Conservation (phyloP, 2,888 invertebrate species). For the Synergus laeviventris region DNA sequence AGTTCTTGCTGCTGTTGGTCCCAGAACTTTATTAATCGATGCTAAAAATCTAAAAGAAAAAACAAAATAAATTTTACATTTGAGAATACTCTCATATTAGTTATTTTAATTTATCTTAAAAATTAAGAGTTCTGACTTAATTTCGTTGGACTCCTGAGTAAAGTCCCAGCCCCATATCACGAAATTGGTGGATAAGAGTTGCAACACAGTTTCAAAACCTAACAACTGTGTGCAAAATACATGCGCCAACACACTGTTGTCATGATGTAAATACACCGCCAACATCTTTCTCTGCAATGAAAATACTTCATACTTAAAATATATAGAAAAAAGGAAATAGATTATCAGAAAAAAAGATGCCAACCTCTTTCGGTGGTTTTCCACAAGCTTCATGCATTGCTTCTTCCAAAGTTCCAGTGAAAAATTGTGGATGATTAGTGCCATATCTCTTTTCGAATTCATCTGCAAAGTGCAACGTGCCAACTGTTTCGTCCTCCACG, state of each 20-base stretch:
- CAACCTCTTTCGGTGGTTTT: constrained; percentile 90
- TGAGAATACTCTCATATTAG: background rate
- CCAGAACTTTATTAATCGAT: constrained; percentile 86
- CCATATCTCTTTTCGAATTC: constrained; percentile 93
- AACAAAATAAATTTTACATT: background rate
- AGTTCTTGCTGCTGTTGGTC: constrained; percentile 89
- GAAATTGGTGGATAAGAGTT: constrained; percentile 92
- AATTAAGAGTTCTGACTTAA: constrained; percentile 79
- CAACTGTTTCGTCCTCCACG: constrained; percentile 89
- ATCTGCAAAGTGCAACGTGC: constrained; percentile 90
- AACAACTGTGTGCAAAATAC: constrained; percentile 97
- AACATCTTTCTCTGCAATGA: constrained; percentile 89
- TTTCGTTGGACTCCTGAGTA: constrained; percentile 90
- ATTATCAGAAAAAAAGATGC: constrained; percentile 6
- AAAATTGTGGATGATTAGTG: constrained; percentile 91
- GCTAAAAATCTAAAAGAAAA: constrained; percentile 81
- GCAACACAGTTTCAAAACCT: constrained; percentile 93
- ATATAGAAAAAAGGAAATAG: background rate
- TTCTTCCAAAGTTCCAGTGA: constrained; percentile 92
- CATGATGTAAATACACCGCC: constrained; percentile 97
- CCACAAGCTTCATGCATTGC: constrained; percentile 93
- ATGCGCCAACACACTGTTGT: constrained; percentile 94
- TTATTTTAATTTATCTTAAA: constrained; percentile 2
- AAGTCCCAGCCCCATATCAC: constrained; percentile 98
- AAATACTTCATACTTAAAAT: constrained; percentile 45